These are phyloP conservation scores for Carduelis carduelis DNA, from an alignment of 2,797 vertebrate genomes.

Conservation along the genomic window DNA sequence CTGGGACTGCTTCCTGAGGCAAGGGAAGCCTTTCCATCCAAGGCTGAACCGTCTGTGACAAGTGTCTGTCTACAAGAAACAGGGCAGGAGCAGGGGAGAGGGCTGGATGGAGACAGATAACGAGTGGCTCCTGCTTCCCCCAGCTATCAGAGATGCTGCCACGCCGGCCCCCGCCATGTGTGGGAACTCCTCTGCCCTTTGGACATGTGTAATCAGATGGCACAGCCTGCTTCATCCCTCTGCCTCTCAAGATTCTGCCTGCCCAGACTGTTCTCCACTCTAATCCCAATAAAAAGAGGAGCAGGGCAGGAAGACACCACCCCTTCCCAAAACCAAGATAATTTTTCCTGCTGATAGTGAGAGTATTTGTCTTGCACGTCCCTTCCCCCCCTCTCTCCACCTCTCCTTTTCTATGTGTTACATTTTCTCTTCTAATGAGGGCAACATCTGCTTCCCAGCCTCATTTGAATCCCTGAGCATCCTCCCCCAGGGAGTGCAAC, in stretches of 20 bases:
- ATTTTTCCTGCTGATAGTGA: not conserved
- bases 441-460: constrained; percentile 31
- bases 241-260: not conserved
- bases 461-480: not conserved
- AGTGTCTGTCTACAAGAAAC: not conserved
- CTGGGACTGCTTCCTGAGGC: not conserved
- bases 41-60: not conserved
- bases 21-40: not conserved
- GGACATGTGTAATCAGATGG: not conserved
- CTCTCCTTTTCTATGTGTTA: not conserved
- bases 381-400: not conserved
- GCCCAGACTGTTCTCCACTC: rapidly evolving
- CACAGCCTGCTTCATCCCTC: not conserved
- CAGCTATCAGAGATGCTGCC: not conserved
- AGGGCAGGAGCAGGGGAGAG: not conserved
- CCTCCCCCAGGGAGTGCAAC: not conserved
- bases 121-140: not conserved
- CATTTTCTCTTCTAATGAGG: constrained; percentile 34
- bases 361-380: not conserved
- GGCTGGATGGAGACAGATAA: not conserved
- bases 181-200: not conserved
- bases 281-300: not conserved
- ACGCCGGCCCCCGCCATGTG: rapidly evolving
- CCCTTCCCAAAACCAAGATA: not conserved
- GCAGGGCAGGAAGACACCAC: not conserved